Base-by-base conservation (phyloP, 2,888 invertebrate genomes). In the Acrocyrtus sp. region DNA sequence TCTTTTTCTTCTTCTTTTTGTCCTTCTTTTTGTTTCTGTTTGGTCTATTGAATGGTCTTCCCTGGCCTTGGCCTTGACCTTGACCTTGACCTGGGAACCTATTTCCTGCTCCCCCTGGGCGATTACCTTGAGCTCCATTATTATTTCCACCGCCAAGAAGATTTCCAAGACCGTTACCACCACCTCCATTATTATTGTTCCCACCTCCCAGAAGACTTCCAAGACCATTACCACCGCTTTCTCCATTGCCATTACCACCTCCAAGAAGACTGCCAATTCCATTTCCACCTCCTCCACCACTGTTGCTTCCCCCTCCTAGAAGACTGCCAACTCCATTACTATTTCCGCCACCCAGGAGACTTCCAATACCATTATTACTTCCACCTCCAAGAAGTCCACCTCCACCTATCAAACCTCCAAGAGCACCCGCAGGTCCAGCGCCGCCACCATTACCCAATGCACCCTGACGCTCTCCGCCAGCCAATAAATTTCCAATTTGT, bases 1-100 rank as follows among this genome's bases (percentile, higher is more conserved):
- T 50, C 24, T 47, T 48, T 21, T 67, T 67, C 10, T 58, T 43
- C 22, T 67, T 68, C 53, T 68, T 60, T 17, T 68, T 68, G 6
- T 29, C 43, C 45, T 67, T 67, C 19, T 41, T 48, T 47, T 67
- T 67, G 17, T 34, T 26, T n/a, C 22, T 48, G 1, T 26, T n/a
- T n/a, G n/a, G n/a, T n/a, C n/a, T n/a, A n/a, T n/a, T n/a, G n/a
- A n/a, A n/a, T n/a, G n/a, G n/a, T n/a, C n/a, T n/a, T n/a, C 15
- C 24, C 43, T 54, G 22, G 29, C 47, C n/a, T 58, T 67, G 15
- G 21, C 34, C 22, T 65, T 54, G 2, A 26, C 53, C n/a, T 63
- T 63, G 3, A 8, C 54, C 12, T 63, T 60, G n/a, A n/a, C n/a
- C n/a, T n/a, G n/a, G n/a, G n/a, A n/a, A 19, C 26, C n/a, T 6